These are phyloP conservation scores for Minunthozetes semirufus DNA, from an alignment of 2,888 invertebrate genomes.

Conservation along the genomic window DNA sequence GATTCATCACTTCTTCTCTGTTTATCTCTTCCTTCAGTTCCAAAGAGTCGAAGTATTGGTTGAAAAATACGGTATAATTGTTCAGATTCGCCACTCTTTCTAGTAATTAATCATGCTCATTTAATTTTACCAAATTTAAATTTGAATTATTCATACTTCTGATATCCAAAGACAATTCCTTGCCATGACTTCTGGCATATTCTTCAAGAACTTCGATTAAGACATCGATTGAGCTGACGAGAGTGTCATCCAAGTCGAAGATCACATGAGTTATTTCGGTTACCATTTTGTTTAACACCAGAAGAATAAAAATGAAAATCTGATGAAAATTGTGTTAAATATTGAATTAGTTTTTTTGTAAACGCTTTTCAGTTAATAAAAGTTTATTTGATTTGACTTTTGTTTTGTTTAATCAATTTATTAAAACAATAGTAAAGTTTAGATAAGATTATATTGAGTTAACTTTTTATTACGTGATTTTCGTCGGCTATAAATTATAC, in stretches of 20 bases:
- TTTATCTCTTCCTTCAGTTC: not conserved
- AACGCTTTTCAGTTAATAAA: too few relatives aligned
- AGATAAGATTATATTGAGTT: too few relatives aligned
- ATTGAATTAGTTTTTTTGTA: too few relatives aligned
- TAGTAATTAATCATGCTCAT: not conserved
- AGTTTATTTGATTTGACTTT: too few relatives aligned
- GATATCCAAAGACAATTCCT: not conserved
- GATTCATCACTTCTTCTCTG: not conserved
- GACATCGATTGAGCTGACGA: conserved; percentile 27
- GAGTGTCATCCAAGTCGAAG: conserved; percentile 31
- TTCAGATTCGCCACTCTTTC: not conserved
- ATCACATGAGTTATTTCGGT: conserved; percentile 31
- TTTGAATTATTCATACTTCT: not conserved
- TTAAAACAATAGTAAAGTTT: too few relatives aligned
- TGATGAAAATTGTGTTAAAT: too few relatives aligned
- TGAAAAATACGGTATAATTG: not conserved
- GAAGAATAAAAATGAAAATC: too few relatives aligned
- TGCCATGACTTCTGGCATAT: not conserved
- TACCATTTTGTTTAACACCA: too few relatives aligned
- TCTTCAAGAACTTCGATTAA: not conserved
- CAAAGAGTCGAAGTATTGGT: not conserved
- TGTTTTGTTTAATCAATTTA: too few relatives aligned
- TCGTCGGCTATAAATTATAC: too few relatives aligned
- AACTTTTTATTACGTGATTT: too few relatives aligned
- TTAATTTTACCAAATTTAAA: not conserved